phyloP scores from a whole-genome alignment of 2,888 invertebrate genomes.

The Labia minor region DNA sequence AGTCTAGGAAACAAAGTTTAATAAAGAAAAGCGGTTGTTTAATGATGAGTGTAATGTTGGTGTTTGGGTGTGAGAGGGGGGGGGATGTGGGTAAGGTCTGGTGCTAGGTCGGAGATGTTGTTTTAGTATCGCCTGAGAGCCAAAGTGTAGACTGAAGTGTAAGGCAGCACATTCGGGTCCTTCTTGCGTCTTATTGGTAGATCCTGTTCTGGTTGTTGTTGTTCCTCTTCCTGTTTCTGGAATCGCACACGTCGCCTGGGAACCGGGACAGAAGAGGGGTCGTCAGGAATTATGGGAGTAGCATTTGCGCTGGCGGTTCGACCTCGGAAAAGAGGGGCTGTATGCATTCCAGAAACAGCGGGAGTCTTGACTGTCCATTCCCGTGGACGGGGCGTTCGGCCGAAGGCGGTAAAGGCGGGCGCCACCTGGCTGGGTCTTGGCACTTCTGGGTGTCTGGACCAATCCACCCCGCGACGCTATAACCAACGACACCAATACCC shows the following conservation, averaged over 20 bases:
- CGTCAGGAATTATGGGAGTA: too few species aligned
- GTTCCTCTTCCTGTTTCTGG: not conserved
- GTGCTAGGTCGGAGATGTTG: too few species aligned
- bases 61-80: too few species aligned
- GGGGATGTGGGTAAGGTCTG: too few species aligned
- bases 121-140: conserved; percentile 16
- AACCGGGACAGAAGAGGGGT: not conserved
- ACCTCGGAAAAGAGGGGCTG: not conserved
- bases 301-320: not conserved
- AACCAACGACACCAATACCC: conserved; percentile 35
- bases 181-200: not conserved
- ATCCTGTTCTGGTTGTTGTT: not conserved
- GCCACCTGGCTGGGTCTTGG: conserved; percentile 75
- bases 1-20: too few species aligned
- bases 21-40: too few species aligned
- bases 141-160: not conserved
- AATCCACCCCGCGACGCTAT: conserved; percentile 67
- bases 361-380: conserved; percentile 34
- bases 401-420: conserved; percentile 76
- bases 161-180: not conserved
- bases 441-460: conserved; percentile 81
- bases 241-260: not conserved
- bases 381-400: conserved; percentile 49
- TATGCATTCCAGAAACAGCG: not conserved
- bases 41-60: too few species aligned